Evolutionary conservation across 2,797 vertebrate species (phyloP).

Genomic region (Lithobates sylvaticus): DNA sequence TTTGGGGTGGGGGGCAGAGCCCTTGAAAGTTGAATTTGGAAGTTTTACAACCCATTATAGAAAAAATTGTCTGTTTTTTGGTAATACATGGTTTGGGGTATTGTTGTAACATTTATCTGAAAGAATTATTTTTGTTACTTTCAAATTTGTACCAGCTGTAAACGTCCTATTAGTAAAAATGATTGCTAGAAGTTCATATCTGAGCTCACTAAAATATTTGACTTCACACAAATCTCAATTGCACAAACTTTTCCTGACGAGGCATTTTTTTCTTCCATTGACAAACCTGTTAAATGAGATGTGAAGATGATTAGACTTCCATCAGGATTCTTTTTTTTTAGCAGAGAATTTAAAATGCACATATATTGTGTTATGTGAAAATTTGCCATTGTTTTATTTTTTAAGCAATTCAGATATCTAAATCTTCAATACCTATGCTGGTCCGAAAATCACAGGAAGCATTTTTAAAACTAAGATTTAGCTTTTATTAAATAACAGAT

Average conservation of each 20-base stretch:
- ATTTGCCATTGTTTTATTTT: constrained; percentile 46
- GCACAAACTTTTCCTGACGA: constrained; percentile 16
- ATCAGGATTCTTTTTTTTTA: constrained; percentile 24
- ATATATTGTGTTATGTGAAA: constrained; percentile 30
- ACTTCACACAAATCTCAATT: constrained; percentile 21
- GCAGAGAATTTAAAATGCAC: constrained; percentile 29
- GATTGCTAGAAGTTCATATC: constrained; percentile 13
- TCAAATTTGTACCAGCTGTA: not conserved
- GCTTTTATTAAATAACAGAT: not conserved
- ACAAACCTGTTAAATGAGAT: constrained; percentile 29
- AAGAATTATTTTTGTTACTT: not conserved
- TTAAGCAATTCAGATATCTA: constrained; percentile 30
- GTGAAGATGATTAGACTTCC: constrained; percentile 32
- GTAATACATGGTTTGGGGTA: too few species aligned
- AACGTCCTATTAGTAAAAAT: not conserved
- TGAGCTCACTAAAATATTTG: constrained; percentile 1
- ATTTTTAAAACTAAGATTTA: constrained; percentile 11
- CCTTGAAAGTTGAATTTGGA: too few species aligned
- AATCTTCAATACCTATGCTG: not conserved
- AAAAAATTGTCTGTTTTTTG: too few species aligned
- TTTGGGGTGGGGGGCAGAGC: too few species aligned
- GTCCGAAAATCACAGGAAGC: not conserved
- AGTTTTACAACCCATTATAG: too few species aligned
- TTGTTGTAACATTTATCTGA: too few species aligned
- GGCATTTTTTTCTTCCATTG: not conserved